A percentile compares a stretch with the other conserved stretches of the same genome.
Conservation (phyloP, 2,797 vertebrate species). For the Phoxinus dragarum region DNA sequence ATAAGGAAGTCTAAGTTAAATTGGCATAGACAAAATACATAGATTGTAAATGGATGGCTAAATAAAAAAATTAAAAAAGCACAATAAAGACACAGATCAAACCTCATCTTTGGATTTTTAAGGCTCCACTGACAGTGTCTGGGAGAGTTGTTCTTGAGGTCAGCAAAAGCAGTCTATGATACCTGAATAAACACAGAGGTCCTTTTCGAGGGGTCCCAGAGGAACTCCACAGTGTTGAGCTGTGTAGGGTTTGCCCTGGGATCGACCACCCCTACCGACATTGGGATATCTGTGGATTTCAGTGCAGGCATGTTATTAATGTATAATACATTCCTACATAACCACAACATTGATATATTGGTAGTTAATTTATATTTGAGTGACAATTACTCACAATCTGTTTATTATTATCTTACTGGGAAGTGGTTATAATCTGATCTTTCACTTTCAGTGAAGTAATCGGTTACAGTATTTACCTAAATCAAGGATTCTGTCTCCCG, state of each 20-base stretch:
- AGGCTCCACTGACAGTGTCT: neutral
- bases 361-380: neutral
- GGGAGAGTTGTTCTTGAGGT: conserved; percentile 7
- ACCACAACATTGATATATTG: neutral
- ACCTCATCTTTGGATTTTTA: conserved; percentile 17
- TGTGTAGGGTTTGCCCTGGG: conserved; percentile 95
- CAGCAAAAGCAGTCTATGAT: conserved; percentile 29
- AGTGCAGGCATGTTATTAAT: conserved; percentile 45
- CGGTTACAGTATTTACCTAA: conserved; percentile 80
- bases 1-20: neutral
- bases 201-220: conserved; percentile 95
- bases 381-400: neutral
- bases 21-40: neutral
- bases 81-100: neutral
- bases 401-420: neutral
- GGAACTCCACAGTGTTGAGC: conserved; percentile 96
- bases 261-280: conserved; percentile 96
- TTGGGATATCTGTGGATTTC: conserved; percentile 88
- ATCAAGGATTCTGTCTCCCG: conserved; percentile 93
- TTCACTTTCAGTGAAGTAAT: neutral
- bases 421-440: neutral
- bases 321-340: neutral
- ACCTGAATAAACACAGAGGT: conserved; percentile 99
- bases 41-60: neutral
- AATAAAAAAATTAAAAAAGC: neutral